Conservation (phyloP, 1,140 invertebrate species). For the Drosophila aff. region DNA sequence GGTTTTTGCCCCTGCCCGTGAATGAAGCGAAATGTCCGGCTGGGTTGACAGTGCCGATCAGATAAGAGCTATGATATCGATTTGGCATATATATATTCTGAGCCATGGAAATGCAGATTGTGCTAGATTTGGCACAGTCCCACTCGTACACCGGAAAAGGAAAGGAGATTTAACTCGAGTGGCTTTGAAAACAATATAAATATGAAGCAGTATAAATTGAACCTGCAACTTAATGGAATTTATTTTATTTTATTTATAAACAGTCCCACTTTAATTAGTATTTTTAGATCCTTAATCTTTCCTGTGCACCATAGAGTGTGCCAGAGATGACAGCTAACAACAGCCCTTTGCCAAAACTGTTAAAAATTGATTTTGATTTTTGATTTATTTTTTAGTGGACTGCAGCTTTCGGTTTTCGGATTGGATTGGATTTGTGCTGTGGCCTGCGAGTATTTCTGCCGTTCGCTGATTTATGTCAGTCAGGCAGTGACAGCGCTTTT, state of each 20-base stretch:
- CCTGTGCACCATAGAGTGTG: not conserved
- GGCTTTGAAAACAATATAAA: no score
- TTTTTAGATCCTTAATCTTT: not conserved
- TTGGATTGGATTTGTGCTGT: conserved; percentile 26
- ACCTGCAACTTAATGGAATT: accelerated
- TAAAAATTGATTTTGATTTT: conserved; percentile 76
- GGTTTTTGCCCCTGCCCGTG: conserved; percentile 38
- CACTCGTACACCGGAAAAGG: conserved; percentile 1
- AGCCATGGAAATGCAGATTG: conserved; percentile 30
- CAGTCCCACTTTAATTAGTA: not conserved
- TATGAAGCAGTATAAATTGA: accelerated
- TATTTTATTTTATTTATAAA: no score
- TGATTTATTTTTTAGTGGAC: conserved; percentile 70
- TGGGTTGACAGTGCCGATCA: conserved; percentile 44
- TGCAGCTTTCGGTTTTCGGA: conserved; percentile 28
- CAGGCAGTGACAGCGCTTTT: conserved; percentile 83
- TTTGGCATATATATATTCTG: conserved; percentile 24
- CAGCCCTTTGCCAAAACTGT: conserved; percentile 28
- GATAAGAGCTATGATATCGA: conserved; percentile 37
- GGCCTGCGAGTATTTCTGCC: conserved; percentile 46
- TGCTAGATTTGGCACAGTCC: conserved; percentile 8
- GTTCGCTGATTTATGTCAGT: conserved; percentile 79
- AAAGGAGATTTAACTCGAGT: not conserved
- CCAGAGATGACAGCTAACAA: conserved; percentile 12
- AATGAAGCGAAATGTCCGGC: conserved; percentile 41